These are phyloP conservation scores for Drosophila helvetica DNA, from an alignment of 2,888 invertebrate genomes.

Conservation along the genomic window DNA sequence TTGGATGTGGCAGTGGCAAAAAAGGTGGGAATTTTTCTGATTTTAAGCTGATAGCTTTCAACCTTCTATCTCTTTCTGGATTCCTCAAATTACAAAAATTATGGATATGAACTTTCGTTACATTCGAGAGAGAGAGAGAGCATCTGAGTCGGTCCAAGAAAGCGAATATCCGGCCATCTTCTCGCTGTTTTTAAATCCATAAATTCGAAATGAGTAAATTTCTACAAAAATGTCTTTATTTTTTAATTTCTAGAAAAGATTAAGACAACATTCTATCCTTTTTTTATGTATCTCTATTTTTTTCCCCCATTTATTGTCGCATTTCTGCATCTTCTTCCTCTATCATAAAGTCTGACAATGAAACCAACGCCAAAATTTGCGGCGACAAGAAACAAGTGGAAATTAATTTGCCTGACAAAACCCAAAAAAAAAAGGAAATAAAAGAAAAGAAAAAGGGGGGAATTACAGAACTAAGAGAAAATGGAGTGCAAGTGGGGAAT, in stretches of 20 bases:
- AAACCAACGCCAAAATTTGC: constrained; percentile 23
- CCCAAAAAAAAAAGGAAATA: not conserved
- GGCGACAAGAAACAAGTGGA: constrained; percentile 41
- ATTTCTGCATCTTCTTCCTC: not conserved
- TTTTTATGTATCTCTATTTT: not conserved
- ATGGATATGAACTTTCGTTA: no score
- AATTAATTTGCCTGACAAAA: constrained; percentile 61
- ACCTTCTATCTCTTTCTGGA: no score
- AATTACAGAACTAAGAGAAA: not conserved
- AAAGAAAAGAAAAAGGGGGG: not conserved
- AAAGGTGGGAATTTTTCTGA: not conserved
- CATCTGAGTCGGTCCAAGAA: no score
- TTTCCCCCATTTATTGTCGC: not conserved
- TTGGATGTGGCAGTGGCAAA: not conserved
- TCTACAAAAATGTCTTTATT: no score
- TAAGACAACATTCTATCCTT: not conserved
- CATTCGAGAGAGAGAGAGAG: no score
- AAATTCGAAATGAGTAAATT: not conserved
- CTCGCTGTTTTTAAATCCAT: not conserved
- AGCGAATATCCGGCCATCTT: no score
- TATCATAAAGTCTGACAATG: constrained; percentile 1
- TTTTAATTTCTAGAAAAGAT: not conserved
- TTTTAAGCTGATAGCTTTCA: no score
- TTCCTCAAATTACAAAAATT: no score
- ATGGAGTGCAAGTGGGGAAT: not conserved